Conservation (phyloP, 2,888 invertebrate genomes). For the Pecten maximus region DNA sequence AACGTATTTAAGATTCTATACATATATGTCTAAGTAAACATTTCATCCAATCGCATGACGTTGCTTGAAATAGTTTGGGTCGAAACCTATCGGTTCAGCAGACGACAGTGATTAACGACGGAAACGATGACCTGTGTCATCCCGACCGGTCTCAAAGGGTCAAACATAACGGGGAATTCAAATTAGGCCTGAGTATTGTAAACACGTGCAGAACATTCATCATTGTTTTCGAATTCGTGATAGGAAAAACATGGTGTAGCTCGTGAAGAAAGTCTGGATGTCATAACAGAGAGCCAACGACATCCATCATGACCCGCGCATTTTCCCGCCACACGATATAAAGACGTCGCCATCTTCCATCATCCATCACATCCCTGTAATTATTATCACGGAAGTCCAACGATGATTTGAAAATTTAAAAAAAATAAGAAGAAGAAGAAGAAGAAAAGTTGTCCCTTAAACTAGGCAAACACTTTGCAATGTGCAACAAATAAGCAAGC, state of each 20-base stretch:
- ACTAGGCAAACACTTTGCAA: too few relatives aligned
- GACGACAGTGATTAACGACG: not conserved
- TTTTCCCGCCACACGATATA: not conserved
- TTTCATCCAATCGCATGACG: not conserved
- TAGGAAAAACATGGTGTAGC: not conserved
- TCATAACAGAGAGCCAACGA: not conserved
- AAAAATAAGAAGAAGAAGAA: too few relatives aligned
- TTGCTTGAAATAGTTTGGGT: not conserved
- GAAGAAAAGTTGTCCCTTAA: too few relatives aligned
- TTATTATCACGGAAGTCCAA: not conserved
- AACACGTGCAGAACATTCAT: not conserved
- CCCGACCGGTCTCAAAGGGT: not conserved
- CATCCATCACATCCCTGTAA: not conserved
- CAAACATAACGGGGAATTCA: not conserved
- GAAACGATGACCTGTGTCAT: not conserved
- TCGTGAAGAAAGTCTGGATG: not conserved
- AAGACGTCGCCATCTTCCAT: not conserved
- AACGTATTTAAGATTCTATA: too few relatives aligned
- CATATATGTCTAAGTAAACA: not conserved
- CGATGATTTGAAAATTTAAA: too few relatives aligned
- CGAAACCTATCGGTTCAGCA: not conserved
- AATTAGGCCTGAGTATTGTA: not conserved
- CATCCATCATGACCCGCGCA: not conserved
- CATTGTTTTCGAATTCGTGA: not conserved
- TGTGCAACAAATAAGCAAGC: too few relatives aligned